Percentiles rank a stretch among this genome's conserved stretches.
Conservation (phyloP, 2,113 vertebrate genomes). For the Cyanoliseus patagonus region DNA sequence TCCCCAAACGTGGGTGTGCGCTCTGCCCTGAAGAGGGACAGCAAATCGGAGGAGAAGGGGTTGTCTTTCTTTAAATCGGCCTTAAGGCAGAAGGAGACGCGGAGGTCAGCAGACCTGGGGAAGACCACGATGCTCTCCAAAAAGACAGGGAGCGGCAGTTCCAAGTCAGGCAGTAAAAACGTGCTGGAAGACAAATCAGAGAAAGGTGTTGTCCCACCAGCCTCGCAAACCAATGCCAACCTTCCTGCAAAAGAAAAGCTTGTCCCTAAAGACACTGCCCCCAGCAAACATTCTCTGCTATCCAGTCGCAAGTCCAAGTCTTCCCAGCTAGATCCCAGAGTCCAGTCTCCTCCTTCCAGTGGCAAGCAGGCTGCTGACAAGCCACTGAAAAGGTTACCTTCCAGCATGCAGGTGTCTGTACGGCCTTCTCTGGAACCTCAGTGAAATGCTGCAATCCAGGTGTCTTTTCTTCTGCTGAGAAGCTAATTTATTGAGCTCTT, state of each 20-base stretch:
- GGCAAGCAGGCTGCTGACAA: conserved; percentile 85
- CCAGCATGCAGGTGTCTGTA: conserved; percentile 90
- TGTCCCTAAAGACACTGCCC: conserved; percentile 77
- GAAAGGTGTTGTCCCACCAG: conserved; percentile 37
- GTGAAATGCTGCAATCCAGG: conserved; percentile 78
- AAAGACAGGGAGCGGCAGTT: conserved; percentile 79
- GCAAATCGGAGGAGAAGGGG: conserved; percentile 94
- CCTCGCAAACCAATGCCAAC: conserved; percentile 46
- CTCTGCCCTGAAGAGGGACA: conserved; percentile 83
- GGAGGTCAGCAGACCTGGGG: conserved; percentile 91
- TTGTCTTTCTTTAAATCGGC: conserved; percentile 95
- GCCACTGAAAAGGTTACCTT: conserved; percentile 83
- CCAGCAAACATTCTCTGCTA: conserved; percentile 86
- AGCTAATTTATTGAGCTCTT: conserved; percentile 81
- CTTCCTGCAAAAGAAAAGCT: conserved; percentile 71
- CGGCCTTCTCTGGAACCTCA: conserved; percentile 88
- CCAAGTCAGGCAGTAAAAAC: conserved; percentile 75
- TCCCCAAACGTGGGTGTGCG: conserved; percentile 79
- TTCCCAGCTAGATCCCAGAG: conserved; percentile 81
- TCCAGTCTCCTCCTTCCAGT: conserved; percentile 77
- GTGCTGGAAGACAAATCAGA: conserved; percentile 59
- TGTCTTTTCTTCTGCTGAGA: conserved; percentile 78
- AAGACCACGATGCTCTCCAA: conserved; percentile 87
- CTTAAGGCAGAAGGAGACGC: conserved; percentile 92
- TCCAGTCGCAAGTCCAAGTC: conserved; percentile 89